Base-by-base conservation (phyloP, 2,113 vertebrate species). In the Muscicapa adusta region DNA sequence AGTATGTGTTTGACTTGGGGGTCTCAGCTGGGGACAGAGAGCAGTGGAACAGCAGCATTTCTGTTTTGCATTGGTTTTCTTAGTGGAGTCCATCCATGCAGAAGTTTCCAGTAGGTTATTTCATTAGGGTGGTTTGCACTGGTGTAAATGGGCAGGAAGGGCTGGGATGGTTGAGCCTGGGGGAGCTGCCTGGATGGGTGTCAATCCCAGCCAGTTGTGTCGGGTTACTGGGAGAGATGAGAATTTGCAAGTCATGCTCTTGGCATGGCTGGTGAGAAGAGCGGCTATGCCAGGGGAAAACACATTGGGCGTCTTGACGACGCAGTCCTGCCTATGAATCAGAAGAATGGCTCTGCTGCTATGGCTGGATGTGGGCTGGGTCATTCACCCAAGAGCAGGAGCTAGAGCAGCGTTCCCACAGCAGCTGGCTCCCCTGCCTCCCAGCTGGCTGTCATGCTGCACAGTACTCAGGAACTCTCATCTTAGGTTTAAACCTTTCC, bases 241-340 rank as follows among this genome's bases (percentile, higher is more conserved):
- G 79, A 95, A 84, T 92, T 80, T 93, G 73, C 86, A 92, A 94
- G 89, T 95, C 65, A 84, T 90, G 26, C n/a, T 91, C 75, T 89
- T 93, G 91, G 92, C 79, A 47, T 10, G 57, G 28, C 29, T 74
- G 68, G 57, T 81, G 85, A 82, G 85, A 93, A 92, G 68, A 72
- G 65, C 13, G 6, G 34, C 85, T 84, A 51, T 0, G 1, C 71
- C 8, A 24, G 11, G 38, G 50, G 70, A 91, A 87, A 93, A 89
- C 81, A 83, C 40, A 60, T 25, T 79, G 0, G 2, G 33, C 22
- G 62, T 85, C 90, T 93, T 90, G 88, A 77, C 16, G 0, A 58
- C 4, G 2, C 63, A 36, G 8, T 90, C 82, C 42, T 60, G 25
- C 23, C 85, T 42, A 15, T 93, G 88, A 90, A 88, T 94, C 71